Conservation (phyloP, 2,113 vertebrate species). For the Channa argus region DNA sequence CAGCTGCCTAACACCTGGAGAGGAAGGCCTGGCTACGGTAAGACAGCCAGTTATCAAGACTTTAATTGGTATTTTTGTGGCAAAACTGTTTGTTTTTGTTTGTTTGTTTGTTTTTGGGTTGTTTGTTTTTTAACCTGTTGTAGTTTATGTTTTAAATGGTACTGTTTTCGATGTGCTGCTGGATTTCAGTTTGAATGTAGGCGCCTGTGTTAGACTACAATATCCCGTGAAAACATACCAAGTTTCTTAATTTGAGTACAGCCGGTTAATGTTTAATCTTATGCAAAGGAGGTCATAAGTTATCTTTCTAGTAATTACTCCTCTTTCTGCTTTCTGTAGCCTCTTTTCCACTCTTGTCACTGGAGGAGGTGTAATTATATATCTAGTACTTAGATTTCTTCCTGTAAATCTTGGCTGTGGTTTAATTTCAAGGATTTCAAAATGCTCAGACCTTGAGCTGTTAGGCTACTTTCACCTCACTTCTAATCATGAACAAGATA, state of each 20-base stretch:
- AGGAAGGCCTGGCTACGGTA: conserved; percentile 74
- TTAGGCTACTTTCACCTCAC: too few species aligned
- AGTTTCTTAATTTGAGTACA: not conserved
- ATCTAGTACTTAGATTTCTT: not conserved
- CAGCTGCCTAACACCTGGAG: conserved; percentile 79
- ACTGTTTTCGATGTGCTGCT: too few species aligned
- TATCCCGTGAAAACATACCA: not conserved
- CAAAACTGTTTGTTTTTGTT: too few species aligned
- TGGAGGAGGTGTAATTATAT: not conserved
- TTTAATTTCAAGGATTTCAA: not conserved
- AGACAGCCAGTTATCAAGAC: conserved; percentile 13
- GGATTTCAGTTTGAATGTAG: too few species aligned
- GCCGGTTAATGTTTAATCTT: conserved; percentile 37
- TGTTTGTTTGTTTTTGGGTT: too few species aligned
- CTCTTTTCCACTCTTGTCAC: too few species aligned
- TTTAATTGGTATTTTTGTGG: too few species aligned
- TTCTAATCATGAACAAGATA: not conserved
- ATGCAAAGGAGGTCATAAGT: not conserved
- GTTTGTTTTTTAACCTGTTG: too few species aligned
- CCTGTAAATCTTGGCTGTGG: not conserved
- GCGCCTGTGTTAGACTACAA: too few species aligned
- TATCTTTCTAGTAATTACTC: not conserved
- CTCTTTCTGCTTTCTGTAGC: conserved; percentile 2
- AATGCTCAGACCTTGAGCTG: not conserved
- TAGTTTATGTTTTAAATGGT: too few species aligned